Percentiles rank a stretch among this genome's conserved stretches.
Conservation (phyloP, 2,113 vertebrate genomes). For the Danionella cerebrum region DNA sequence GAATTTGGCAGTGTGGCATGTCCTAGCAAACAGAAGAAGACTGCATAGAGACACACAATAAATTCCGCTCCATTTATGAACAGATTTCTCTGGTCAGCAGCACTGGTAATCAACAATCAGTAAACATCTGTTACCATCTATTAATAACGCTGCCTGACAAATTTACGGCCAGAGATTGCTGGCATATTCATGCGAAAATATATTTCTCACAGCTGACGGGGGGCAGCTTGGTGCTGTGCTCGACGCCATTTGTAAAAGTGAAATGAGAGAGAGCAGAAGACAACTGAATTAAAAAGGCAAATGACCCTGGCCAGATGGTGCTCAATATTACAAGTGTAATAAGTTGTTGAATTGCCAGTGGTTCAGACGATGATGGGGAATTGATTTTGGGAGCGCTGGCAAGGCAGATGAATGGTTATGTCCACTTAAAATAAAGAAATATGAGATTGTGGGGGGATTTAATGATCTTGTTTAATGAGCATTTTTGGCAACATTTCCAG, state of each 20-base stretch:
- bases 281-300: conserved; percentile 74
- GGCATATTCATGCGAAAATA: conserved; percentile 54
- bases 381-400: conserved; percentile 35
- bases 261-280: conserved; percentile 70
- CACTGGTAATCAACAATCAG: conserved; percentile 74
- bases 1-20: conserved; percentile 33
- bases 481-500: background rate
- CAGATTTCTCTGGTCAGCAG: conserved; percentile 74
- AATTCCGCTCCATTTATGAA: conserved; percentile 70
- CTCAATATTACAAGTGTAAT: conserved; percentile 71
- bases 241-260: conserved; percentile 67
- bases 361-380: conserved; percentile 64
- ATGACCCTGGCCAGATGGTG: conserved; percentile 71
- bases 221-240: conserved; percentile 60
- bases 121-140: conserved; percentile 76
- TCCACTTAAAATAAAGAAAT: conserved; percentile 38
- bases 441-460: conserved; percentile 2
- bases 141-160: conserved; percentile 62
- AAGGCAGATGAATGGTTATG: conserved; percentile 66
- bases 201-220: conserved; percentile 61
- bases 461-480: conserved; percentile 8
- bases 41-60: conserved; percentile 48
- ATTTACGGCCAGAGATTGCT: conserved; percentile 61
- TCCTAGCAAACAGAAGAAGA: conserved; percentile 44
- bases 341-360: conserved; percentile 71